These are phyloP conservation scores for Amphilophus citrinellus DNA, from an alignment of 2,113 vertebrate species.

Conservation along the genomic window DNA sequence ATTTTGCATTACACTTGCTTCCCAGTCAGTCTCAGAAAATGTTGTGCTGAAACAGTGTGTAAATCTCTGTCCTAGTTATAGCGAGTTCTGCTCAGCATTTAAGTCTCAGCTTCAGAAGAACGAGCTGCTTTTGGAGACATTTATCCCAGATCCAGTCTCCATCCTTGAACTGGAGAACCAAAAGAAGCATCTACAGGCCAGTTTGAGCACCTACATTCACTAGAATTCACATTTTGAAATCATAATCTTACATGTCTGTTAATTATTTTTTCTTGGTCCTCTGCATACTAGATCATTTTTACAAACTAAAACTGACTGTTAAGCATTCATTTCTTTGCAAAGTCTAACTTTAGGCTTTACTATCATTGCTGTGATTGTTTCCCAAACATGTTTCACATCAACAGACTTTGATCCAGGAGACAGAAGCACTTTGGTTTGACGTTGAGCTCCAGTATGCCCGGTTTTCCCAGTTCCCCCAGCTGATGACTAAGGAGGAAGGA, in stretches of 20 bases:
- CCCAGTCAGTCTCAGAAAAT: neutral
- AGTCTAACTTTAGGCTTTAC: neutral
- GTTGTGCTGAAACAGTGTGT: neutral
- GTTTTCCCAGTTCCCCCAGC: neutral
- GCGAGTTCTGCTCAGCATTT: constrained; percentile 15
- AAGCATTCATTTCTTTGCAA: neutral
- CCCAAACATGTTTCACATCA: neutral
- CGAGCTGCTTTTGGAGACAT: constrained; percentile 18
- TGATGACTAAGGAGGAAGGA: neutral
- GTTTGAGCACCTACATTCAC: neutral
- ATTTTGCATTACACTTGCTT: neutral
- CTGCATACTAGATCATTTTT: neutral
- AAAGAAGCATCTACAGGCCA: constrained; percentile 35
- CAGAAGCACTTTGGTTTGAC: constrained; percentile 18
- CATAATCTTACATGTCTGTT: neutral
- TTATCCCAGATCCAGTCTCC: neutral
- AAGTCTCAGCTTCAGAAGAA: constrained; percentile 34
- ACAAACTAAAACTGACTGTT: neutral
- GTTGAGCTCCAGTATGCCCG: constrained; percentile 33
- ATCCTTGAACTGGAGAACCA: neutral
- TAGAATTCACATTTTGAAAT: neutral
- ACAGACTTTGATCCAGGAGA: constrained; percentile 25
- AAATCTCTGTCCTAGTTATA: constrained; percentile 31
- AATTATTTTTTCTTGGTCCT: neutral
- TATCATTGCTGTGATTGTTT: neutral